Conservation (phyloP, 2,797 vertebrate species). For the Australoheros facetus region DNA sequence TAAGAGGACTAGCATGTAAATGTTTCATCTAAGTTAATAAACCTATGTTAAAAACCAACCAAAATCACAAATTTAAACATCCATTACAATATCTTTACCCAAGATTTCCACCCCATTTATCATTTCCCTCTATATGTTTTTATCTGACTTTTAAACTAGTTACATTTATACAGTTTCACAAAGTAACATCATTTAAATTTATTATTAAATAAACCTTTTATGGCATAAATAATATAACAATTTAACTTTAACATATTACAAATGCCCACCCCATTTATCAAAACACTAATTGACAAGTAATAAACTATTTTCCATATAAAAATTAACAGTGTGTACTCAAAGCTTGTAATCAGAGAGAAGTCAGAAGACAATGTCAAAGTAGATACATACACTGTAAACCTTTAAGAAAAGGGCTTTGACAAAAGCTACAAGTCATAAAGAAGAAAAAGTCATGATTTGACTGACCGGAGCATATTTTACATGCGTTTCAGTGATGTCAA, state of each 20-base stretch:
- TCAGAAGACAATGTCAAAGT: conserved; percentile 64
- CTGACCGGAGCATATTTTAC: background rate
- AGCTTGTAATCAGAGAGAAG: conserved; percentile 60
- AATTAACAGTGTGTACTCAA: conserved; percentile 60
- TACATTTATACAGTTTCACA: conserved; percentile 94
- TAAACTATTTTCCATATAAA: conserved; percentile 71
- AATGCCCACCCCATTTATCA: conserved; percentile 82
- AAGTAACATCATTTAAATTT: conserved; percentile 88
- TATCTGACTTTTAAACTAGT: conserved; percentile 90
- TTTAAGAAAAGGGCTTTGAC: conserved; percentile 74
- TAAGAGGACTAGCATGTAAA: conserved; percentile 89
- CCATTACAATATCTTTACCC: conserved; percentile 89
- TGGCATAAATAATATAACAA: conserved; percentile 87
- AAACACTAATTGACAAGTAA: conserved; percentile 71
- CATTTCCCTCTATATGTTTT: conserved; percentile 78
- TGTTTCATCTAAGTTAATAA: conserved; percentile 94
- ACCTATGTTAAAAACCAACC: conserved; percentile 93
- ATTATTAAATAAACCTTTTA: conserved; percentile 88
- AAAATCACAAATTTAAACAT: conserved; percentile 92
- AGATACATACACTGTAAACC: conserved; percentile 54
- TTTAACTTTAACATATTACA: conserved; percentile 84
- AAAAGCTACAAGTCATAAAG: conserved; percentile 65
- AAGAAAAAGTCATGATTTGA: conserved; percentile 14
- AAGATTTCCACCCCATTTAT: conserved; percentile 87
- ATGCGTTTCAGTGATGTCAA: background rate